Evolutionary conservation across 2,113 vertebrate species (phyloP).

Genomic region (Prietella phreatophila): DNA sequence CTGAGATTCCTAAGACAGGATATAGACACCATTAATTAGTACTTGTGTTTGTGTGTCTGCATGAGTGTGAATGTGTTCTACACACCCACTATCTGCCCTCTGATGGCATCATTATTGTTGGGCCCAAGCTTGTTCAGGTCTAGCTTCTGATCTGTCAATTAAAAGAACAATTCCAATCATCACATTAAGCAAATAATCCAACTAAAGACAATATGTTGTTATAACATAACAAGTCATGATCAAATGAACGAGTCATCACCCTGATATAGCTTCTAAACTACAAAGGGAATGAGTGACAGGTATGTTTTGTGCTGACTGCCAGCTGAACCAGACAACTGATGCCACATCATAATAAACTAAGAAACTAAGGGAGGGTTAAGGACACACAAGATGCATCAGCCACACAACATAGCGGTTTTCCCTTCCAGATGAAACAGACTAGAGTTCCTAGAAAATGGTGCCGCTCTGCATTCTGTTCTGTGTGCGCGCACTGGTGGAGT

Average conservation of each 20-base stretch:
- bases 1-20: not conserved
- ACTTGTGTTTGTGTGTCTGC: not conserved
- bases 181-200: not conserved
- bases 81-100: conserved; percentile 97
- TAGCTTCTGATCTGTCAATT: conserved; percentile 87
- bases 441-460: conserved; percentile 38
- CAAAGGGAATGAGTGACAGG: not conserved
- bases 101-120: conserved; percentile 95
- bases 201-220: not conserved
- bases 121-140: conserved; percentile 97
- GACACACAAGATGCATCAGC: conserved; percentile 2
- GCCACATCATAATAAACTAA: not conserved
- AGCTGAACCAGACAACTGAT: not conserved
- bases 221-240: too few relatives aligned
- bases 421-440: not conserved
- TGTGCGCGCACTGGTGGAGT: not conserved
- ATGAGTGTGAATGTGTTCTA: conserved; percentile 14
- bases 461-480: not conserved
- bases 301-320: not conserved
- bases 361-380: not conserved
- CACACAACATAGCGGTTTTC: conserved; percentile 14
- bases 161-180: conserved; percentile 29
- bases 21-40: not conserved
- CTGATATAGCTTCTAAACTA: not conserved
- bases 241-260: not conserved